Evolutionary conservation across 2,888 invertebrate species (phyloP).

Genomic region (Stenodema calcarata): DNA sequence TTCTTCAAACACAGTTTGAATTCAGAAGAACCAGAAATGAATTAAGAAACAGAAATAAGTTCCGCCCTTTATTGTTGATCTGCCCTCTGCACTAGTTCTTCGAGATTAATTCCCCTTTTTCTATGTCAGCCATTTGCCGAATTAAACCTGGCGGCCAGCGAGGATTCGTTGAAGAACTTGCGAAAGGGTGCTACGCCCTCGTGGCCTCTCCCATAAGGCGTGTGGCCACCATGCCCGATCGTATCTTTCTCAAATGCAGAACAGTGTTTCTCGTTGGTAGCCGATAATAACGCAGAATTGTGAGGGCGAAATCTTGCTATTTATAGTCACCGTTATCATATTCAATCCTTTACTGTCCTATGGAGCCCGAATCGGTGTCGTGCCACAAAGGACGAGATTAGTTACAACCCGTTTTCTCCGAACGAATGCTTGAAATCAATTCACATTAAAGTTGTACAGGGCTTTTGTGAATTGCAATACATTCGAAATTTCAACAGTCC

Average conservation of each 20-base stretch:
- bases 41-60: too few relatives aligned
- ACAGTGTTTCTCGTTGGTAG: slow-evolving; percentile 20
- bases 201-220: slow-evolving; percentile 14
- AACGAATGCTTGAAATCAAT: neutral
- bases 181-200: slow-evolving; percentile 17
- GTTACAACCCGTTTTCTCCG: too few relatives aligned
- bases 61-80: too few relatives aligned
- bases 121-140: neutral
- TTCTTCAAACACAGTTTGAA: too few relatives aligned
- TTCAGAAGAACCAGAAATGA: too few relatives aligned
- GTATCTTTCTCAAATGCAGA: slow-evolving; percentile 6
- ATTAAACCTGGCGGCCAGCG: neutral
- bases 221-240: slow-evolving; percentile 16
- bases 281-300: slow-evolving; percentile 10
- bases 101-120: too few relatives aligned
- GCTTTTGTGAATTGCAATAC: too few relatives aligned
- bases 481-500: too few relatives aligned
- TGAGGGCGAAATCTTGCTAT: neutral
- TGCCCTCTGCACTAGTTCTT: too few relatives aligned
- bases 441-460: too few relatives aligned
- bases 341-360: neutral
- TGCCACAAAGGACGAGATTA: neutral
- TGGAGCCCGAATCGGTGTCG: neutral
- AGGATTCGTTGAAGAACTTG: neutral
- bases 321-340: neutral